Base-by-base conservation (phyloP, 2,797 vertebrate genomes). In the Schizopygopsis pylzovi region DNA sequence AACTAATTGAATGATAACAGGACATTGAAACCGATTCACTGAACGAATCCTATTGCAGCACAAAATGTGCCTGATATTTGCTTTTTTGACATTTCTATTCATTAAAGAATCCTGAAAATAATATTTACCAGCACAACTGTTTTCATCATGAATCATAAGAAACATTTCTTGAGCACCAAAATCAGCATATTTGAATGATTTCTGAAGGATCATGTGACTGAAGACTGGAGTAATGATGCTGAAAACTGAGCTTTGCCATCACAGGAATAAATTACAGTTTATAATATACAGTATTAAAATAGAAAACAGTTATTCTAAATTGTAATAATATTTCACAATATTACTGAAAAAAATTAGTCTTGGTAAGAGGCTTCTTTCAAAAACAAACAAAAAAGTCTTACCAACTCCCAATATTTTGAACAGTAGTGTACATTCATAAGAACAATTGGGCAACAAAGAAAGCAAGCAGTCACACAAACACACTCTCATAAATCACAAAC, bases 401-500 rank as follows among this genome's bases (percentile, higher is more conserved):
- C 6, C 0, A 7, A 73, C n/a, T 3, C 1, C 13, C 20, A 22
- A 6, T 22, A 1, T 4, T 54, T 33, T 12, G 1, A 37, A 37
- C 20, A 20, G 47, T 52, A n/a, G 5, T 20, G 52, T 78, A 43
- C 37, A 43, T 78, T 78, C 22, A 18, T 8, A 4, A 16, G 39
- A 18, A 43, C 12, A 56, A 77, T n/a, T 33, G 8, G 22, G 5
- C 12, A 49, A 77, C 16, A 45, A 70, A 22, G 8, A 76, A 12
- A 81, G 3, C 6, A 85, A 16, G 77, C 28, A 8, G 22, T 37
- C 16, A 63, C 71, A 68, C 71, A 78, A 45, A 54, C 33, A 75
- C 12, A 33, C 59, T n/a, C 56, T 8, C 33, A 81, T 65, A 84
- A 43, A 81, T 72, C 56, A 77, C 65, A 72, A 52, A 65, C 49